Base-by-base conservation (phyloP, 2,888 invertebrate genomes). In the Heliothis peltigera region DNA sequence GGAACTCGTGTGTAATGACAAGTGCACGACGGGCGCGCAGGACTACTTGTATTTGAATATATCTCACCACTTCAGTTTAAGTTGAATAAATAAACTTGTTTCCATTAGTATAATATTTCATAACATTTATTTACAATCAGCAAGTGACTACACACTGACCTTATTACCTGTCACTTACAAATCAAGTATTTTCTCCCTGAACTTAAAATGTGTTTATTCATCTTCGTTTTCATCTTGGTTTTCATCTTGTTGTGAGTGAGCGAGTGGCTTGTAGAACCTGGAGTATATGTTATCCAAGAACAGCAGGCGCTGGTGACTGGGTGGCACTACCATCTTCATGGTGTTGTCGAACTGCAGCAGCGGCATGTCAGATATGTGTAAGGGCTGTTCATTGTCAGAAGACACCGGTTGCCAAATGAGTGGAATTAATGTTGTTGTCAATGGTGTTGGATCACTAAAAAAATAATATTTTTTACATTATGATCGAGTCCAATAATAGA, bases 371-470 rank as follows among this genome's bases (percentile, higher is more conserved):
- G 77, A 75, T 7, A 91, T 79, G 12, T 85, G 80, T 0, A 81
- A 57, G n/a, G 70, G 75, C 2, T 68, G 63, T 1, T 82, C 70
- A 1, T 53, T 64, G 2, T 70, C 70, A 0, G 75, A 71, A 0
- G 77, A 64, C 4, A 88, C 60, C 0, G 93, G 90, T 69, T 88
- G 87, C 94, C 94, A 95, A 48, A 94, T 84, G 0, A 88, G 77
- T 0, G 92, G 91, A 18, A 92, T 81, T 18, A 86, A 54, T 12
- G 85, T 77, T 35, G 91, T 89, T 15, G 87, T 88, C 7, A 94
- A 73, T 1, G 94, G 94, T 47, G 93, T 94, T 2, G 94, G 94
- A 43, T 94, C 94, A 4, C 94, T 95, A 86, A 28, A 80, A 86
- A 8, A 46, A n/a, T n/a, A 54, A 25, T 10, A 28, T 28, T 22